Conservation (phyloP, 2,797 vertebrate genomes). For the Hippocampus kuda region DNA sequence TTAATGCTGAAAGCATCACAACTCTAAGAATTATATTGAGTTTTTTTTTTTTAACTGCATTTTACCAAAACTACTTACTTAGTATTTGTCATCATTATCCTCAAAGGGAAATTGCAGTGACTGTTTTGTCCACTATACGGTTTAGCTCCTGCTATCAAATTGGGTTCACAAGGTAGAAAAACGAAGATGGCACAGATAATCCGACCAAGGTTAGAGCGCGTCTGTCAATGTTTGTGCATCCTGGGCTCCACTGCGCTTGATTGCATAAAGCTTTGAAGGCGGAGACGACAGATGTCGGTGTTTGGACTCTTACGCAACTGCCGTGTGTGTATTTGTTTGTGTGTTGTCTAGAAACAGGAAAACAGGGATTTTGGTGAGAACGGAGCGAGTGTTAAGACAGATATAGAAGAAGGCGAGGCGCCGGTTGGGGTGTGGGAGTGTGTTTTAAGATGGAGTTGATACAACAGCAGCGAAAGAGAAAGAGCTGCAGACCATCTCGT, state of each 20-base stretch:
- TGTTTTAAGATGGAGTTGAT: not conserved
- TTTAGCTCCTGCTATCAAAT: no score
- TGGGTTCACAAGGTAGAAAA: constrained; percentile 5
- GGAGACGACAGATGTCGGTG: constrained; percentile 58
- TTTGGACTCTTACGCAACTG: constrained; percentile 59
- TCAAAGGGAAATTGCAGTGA: no score
- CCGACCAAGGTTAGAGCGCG: constrained; percentile 2
- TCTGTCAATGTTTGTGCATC: constrained; percentile 11
- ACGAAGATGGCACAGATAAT: constrained; percentile 17
- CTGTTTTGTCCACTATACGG: no score
- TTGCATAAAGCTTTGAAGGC: constrained; percentile 58
- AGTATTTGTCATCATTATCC: no score
- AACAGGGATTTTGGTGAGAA: constrained; percentile 15
- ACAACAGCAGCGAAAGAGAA: not conserved
- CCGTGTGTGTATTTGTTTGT: constrained; percentile 4
- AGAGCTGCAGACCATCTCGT: not conserved
- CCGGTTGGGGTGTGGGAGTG: not conserved
- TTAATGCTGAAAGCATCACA: no score
- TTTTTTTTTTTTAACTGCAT: no score
- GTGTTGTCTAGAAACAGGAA: constrained; percentile 14
- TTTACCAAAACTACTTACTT: no score
- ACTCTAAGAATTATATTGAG: no score
- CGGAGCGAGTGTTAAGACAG: not conserved
- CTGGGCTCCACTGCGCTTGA: constrained; percentile 34
- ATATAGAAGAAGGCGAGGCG: not conserved